These are phyloP conservation scores for Caranx melampygus DNA, from an alignment of 2,113 vertebrate genomes.

Conservation along the genomic window DNA sequence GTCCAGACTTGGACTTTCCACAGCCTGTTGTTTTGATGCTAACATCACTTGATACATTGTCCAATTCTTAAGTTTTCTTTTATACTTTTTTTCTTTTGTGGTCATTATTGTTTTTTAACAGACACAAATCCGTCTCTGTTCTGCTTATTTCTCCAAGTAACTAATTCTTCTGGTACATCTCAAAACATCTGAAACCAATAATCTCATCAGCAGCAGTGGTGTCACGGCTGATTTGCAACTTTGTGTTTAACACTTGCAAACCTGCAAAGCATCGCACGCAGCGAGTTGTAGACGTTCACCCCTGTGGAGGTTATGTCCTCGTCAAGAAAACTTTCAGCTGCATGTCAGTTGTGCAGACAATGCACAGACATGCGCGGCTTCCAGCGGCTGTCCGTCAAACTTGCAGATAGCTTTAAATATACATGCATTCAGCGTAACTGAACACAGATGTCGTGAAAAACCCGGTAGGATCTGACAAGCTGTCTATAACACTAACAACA, in stretches of 20 bases:
- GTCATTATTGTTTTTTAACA: constrained; percentile 33
- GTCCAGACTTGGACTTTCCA: neutral
- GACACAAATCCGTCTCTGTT: constrained; percentile 52
- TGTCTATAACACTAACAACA: constrained; percentile 59
- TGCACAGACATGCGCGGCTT: constrained; percentile 54
- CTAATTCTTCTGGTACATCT: constrained; percentile 42
- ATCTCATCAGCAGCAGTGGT: constrained; percentile 65
- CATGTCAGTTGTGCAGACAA: constrained; percentile 44
- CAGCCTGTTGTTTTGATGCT: constrained; percentile 3
- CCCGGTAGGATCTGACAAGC: constrained; percentile 57
- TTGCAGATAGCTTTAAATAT: constrained; percentile 44
- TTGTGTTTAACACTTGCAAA: constrained; percentile 38
- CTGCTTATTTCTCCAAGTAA: constrained; percentile 37
- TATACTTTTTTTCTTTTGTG: constrained; percentile 11
- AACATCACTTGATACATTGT: constrained; percentile 21
- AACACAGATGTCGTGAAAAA: constrained; percentile 68
- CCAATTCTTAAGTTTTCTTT: constrained; percentile 7
- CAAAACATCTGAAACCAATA: constrained; percentile 75
- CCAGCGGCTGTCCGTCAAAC: constrained; percentile 66
- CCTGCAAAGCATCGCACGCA: constrained; percentile 46
- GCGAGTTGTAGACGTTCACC: constrained; percentile 46
- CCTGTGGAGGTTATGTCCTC: constrained; percentile 49
- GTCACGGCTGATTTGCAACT: constrained; percentile 69
- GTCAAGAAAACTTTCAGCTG: constrained; percentile 52
- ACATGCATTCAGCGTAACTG: constrained; percentile 51